Conservation (phyloP, 2,888 invertebrate genomes). For the Tetragnatha montana region DNA sequence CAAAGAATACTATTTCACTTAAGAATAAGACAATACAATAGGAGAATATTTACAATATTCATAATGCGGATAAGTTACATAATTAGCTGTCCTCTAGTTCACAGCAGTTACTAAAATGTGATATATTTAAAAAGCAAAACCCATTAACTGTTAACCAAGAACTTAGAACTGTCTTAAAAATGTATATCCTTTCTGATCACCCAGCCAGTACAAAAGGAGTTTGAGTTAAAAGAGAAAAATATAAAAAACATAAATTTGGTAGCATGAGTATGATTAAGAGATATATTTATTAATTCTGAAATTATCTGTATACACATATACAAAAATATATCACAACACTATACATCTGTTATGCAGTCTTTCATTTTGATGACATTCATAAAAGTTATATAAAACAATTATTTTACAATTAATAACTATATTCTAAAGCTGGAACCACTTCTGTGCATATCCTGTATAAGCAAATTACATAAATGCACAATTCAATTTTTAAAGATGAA, state of each 20-base stretch:
- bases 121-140: too few species aligned
- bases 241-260: slow-evolving; percentile 25
- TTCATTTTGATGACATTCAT: slow-evolving; percentile 9
- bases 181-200: neutral
- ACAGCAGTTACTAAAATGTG: too few species aligned
- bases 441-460: slow-evolving; percentile 44
- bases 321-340: slow-evolving; percentile 55
- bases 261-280: slow-evolving; percentile 20
- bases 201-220: slow-evolving; percentile 3
- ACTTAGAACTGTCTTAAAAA: too few species aligned
- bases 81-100: too few species aligned
- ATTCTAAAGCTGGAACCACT: slow-evolving; percentile 25
- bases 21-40: too few species aligned
- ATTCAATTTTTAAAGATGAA: slow-evolving; percentile 25
- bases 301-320: slow-evolving; percentile 53
- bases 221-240: neutral
- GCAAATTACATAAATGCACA: slow-evolving; percentile 51
- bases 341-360: slow-evolving; percentile 46
- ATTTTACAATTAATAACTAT: slow-evolving; percentile 16
- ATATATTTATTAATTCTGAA: slow-evolving; percentile 48
- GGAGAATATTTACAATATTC: too few species aligned
- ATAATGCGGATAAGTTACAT: too few species aligned
- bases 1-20: too few species aligned
- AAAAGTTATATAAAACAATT: slow-evolving; percentile 21
- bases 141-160: too few species aligned